Evolutionary conservation across 2,113 vertebrate genomes (phyloP).

Genomic region (Prolemur simus): DNA sequence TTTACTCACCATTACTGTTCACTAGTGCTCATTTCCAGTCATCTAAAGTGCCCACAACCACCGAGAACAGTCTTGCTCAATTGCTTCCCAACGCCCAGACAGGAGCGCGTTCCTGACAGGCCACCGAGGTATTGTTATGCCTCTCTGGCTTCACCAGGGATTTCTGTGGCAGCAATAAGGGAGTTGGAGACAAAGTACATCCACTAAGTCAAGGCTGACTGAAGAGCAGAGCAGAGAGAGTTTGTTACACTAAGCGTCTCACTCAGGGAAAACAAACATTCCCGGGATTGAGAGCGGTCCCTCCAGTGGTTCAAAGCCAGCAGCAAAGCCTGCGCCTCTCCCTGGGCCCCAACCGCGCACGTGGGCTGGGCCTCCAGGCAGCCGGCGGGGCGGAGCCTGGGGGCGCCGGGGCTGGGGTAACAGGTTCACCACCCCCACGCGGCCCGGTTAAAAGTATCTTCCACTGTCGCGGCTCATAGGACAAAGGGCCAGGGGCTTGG

Average conservation of each 20-base stretch:
- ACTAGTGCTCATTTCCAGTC: fast-evolving
- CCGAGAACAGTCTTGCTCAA: background rate
- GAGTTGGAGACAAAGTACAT: fast-evolving
- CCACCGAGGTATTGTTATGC: background rate
- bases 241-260: background rate
- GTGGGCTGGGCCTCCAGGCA: background rate
- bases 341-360: too few relatives aligned
- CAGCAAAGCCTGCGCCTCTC: too few relatives aligned
- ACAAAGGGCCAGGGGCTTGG: background rate
- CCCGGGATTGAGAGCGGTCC: background rate
- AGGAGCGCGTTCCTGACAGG: background rate
- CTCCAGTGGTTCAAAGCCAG: too few relatives aligned
- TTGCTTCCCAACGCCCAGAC: background rate
- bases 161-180: background rate
- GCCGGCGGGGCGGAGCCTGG: background rate
- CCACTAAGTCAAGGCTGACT: background rate
- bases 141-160: background rate
- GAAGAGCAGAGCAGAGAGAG: background rate
- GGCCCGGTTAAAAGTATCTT: too few relatives aligned
- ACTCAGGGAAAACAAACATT: background rate
- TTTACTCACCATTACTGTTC: too few relatives aligned
- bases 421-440: background rate
- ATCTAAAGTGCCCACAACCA: too few relatives aligned
- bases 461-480: background rate
- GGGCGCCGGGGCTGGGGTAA: background rate